Evolutionary conservation across 2,888 invertebrate species (phyloP).

Genomic region (Brenthis ino): DNA sequence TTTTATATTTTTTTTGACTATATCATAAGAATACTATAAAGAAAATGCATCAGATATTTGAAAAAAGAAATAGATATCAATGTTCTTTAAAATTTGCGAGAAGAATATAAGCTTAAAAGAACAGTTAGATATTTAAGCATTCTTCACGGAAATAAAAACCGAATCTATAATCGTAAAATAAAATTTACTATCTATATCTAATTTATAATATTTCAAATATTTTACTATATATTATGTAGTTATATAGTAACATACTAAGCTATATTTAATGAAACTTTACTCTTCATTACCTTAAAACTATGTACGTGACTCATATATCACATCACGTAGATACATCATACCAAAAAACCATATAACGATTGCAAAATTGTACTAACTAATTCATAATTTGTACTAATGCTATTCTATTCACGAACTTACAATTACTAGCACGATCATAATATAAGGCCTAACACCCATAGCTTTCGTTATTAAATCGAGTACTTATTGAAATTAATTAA

Average conservation of each 20-base stretch:
- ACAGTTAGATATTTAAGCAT: no score
- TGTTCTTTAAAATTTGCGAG: no score
- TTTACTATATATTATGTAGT: no score
- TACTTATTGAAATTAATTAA: conserved; percentile 51
- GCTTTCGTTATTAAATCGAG: conserved; percentile 44
- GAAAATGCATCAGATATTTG: no score
- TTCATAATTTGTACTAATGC: conserved; percentile 38
- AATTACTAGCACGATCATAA: conserved; percentile 43
- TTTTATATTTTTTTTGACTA: no score
- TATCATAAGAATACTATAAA: no score
- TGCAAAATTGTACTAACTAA: conserved; percentile 37
- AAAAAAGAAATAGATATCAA: no score
- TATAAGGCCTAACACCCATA: conserved; percentile 39
- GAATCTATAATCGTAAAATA: no score
- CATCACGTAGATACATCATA: neutral
- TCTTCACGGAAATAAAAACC: no score
- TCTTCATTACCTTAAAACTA: conserved; percentile 1
- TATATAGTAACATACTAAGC: neutral
- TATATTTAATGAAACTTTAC: neutral
- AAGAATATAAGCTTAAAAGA: no score
- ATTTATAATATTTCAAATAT: no score
- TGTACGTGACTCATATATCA: conserved; percentile 14
- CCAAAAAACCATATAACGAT: conserved; percentile 26
- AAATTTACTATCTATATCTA: no score
- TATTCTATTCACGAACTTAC: conserved; percentile 42